A percentile compares a stretch with the other conserved stretches of the same genome.
Conservation (phyloP, 2,888 invertebrate genomes). For the Aphidius colemani region DNA sequence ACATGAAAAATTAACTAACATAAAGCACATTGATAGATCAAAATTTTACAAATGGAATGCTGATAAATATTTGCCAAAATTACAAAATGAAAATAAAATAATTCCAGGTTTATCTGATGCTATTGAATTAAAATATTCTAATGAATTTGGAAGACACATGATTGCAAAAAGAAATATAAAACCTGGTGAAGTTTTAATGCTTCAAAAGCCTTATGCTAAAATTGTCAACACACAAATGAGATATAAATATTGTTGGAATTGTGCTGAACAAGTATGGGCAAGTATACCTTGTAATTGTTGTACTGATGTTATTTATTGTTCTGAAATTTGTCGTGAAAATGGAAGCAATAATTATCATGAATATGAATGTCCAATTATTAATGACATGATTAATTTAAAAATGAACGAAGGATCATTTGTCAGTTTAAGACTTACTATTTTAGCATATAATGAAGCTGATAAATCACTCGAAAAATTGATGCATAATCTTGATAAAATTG, state of each 20-base stretch:
- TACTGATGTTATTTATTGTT: slow-evolving; percentile 71
- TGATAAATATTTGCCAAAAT: slow-evolving; percentile 25
- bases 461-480: slow-evolving; percentile 55
- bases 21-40: too few species aligned
- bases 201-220: slow-evolving; percentile 76
- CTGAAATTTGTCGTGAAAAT: slow-evolving; percentile 66
- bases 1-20: too few species aligned
- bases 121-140: slow-evolving; percentile 65
- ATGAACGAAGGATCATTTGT: slow-evolving; percentile 72
- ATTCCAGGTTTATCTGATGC: slow-evolving; percentile 69
- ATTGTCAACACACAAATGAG: slow-evolving; percentile 64
- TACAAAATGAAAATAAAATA: slow-evolving; percentile 38
- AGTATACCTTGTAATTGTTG: slow-evolving; percentile 71
- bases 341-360: slow-evolving; percentile 75
- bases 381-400: slow-evolving; percentile 65
- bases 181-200: slow-evolving; percentile 76
- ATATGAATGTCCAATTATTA: slow-evolving; percentile 75
- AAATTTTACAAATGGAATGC: slow-evolving; percentile 28
- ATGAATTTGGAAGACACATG: slow-evolving; percentile 73
- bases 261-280: slow-evolving; percentile 66
- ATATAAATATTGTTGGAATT: slow-evolving; percentile 71
- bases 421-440: slow-evolving; percentile 69
- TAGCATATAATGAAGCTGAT: slow-evolving; percentile 58
- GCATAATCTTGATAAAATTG: slow-evolving; percentile 49
- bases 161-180: slow-evolving; percentile 70